Evolutionary conservation across 2,797 vertebrate species (phyloP), one percentile per base, ranked within the genome.

Genomic region (Pseudocheirus occidentalis): DNA sequence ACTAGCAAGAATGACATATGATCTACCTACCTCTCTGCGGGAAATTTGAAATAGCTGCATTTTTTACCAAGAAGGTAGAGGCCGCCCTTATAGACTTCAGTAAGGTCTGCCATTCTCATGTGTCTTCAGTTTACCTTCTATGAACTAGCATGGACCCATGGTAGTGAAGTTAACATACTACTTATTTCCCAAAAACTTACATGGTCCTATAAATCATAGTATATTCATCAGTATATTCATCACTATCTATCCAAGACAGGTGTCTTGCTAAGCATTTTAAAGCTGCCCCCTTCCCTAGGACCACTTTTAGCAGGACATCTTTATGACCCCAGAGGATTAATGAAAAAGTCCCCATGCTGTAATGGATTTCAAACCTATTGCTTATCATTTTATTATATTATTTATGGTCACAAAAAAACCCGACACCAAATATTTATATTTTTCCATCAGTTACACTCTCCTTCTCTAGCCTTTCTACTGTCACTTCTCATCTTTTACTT

Each of bases 381-480:
- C 97, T 97, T 97, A 97, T 94, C 96, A 96, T 97, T 96, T 96
- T 97, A 95, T 97, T 96, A 94, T 89, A 87, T 94, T 92, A 73
- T 52, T 94, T 92, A 90, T 96, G 73, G 92, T 73, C 96, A 95
- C 94, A 97, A 97, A 97, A 96, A 97, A 97, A 95, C 6, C 53
- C 11, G 18, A 90, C 90, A 95, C 95, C 93, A 95, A 97, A 96
- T 96, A 97, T 97, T 97, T 94, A 96, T 93, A 96, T 94, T 96
- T 94, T 98, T 93, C 94, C 97, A 95, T 92, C 91, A 97, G 96
- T 97, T 95, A 97, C 95, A 96, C 92, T 46, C n/a, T 97, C 97
- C 97, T 96, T 97, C 97, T 97, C 97, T 96, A 96, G 97, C 59
- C 73, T 96, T 87, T 96, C 96, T 46, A 40, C 93, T 94, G 62